A percentile compares a stretch with the other conserved stretches of the same genome.
These are phyloP conservation scores for Plecotus auritus DNA, from an alignment of 2,113 vertebrate species.

Conservation along the genomic window DNA sequence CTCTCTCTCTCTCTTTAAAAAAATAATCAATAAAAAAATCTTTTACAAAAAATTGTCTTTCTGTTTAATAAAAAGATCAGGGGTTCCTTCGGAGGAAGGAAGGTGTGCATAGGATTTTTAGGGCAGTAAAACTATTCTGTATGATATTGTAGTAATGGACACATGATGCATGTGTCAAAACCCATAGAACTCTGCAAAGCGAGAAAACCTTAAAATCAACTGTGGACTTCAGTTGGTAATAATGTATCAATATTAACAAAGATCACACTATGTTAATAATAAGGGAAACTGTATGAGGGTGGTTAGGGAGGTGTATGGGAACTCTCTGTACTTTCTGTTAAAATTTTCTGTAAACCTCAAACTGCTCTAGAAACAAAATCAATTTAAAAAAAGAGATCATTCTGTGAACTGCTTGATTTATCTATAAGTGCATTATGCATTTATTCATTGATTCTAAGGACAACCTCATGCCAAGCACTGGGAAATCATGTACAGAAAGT, in stretches of 20 bases:
- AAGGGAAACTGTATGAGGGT: not conserved
- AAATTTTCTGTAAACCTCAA: not conserved
- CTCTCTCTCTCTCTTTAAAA: too few species aligned
- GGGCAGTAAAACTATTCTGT: not conserved
- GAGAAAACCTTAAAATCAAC: not conserved
- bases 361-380: not conserved
- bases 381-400: not conserved
- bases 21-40: too few species aligned
- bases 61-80: too few species aligned
- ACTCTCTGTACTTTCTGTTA: not conserved
- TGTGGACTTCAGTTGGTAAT: not conserved
- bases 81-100: not conserved
- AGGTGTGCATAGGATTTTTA: not conserved
- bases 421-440: slow-evolving; percentile 13
- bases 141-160: not conserved
- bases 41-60: too few species aligned
- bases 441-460: not conserved
- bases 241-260: not conserved
- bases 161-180: not conserved
- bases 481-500: not conserved
- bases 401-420: not conserved
- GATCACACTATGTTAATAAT: not conserved
- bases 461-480: not conserved
- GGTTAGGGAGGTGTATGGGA: not conserved
- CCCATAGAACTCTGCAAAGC: not conserved